These are phyloP conservation scores for Chelon labrosus DNA, from an alignment of 2,797 vertebrate genomes.

Conservation along the genomic window DNA sequence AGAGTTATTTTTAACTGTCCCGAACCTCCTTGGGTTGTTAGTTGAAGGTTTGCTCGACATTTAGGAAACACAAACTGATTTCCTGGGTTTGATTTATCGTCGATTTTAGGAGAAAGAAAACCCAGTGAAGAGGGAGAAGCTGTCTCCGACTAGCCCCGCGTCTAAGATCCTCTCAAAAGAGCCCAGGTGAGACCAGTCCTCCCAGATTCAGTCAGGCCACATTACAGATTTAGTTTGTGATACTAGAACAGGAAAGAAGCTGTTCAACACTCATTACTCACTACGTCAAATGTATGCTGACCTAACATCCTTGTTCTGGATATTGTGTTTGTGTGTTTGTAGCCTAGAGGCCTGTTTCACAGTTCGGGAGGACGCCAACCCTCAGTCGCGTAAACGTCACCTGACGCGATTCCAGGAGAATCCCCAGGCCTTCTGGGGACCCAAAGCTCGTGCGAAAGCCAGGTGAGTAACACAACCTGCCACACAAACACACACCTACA, in stretches of 20 bases:
- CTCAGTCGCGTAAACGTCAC: slow-evolving; percentile 90
- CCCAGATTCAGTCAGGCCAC: background rate
- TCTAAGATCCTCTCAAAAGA: slow-evolving; percentile 88
- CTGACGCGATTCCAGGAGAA: slow-evolving; percentile 94
- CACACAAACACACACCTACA: background rate
- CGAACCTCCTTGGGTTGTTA: background rate
- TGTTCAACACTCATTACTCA: too few relatives aligned
- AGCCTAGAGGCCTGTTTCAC: slow-evolving; percentile 91
- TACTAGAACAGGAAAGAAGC: too few relatives aligned
- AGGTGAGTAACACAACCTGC: slow-evolving; percentile 73
- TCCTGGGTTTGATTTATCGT: background rate
- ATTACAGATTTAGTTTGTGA: background rate
- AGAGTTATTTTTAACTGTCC: background rate
- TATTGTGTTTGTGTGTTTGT: slow-evolving; percentile 2
- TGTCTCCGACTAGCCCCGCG: slow-evolving; percentile 88
- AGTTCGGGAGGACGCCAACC: slow-evolving; percentile 92
- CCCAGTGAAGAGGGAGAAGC: slow-evolving; percentile 91
- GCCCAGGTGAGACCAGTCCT: slow-evolving; percentile 81
- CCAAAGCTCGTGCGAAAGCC: slow-evolving; percentile 89
- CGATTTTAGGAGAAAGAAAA: slow-evolving; percentile 86
- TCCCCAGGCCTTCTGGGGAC: slow-evolving; percentile 94
- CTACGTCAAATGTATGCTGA: too few relatives aligned
- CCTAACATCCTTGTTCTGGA: too few relatives aligned
- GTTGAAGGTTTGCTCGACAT: background rate
- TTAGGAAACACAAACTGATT: background rate